Evolutionary conservation across 2,113 vertebrate species (phyloP).

Genomic region (Thymallus thymallus): DNA sequence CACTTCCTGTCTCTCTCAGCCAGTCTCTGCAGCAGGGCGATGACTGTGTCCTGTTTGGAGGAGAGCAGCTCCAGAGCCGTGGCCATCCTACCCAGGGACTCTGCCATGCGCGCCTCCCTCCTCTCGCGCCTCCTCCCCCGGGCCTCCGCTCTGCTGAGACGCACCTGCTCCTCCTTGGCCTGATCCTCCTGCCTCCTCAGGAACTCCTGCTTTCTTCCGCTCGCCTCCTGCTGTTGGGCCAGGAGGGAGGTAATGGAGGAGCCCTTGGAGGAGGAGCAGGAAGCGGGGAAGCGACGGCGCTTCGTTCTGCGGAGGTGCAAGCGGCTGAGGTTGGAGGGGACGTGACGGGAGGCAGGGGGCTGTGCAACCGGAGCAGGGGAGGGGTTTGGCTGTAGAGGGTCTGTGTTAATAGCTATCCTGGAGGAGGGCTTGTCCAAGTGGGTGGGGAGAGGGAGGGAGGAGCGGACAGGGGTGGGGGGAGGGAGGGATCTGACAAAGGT

Average conservation of each 20-base stretch:
- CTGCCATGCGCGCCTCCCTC: slow-evolving; percentile 65
- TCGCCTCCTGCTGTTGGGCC: slow-evolving; percentile 44
- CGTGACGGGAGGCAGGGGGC: slow-evolving; percentile 36
- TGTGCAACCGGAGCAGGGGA: neutral
- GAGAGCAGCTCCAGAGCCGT: slow-evolving; percentile 76
- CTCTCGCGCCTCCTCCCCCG: slow-evolving; percentile 69
- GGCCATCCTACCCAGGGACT: slow-evolving; percentile 71
- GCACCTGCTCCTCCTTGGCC: slow-evolving; percentile 55
- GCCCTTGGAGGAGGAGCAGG: slow-evolving; percentile 8
- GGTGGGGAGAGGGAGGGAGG: slow-evolving; percentile 36
- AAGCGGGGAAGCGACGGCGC: slow-evolving; percentile 31
- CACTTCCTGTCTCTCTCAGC: slow-evolving; percentile 73
- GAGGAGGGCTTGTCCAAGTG: slow-evolving; percentile 22
- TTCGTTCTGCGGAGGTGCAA: slow-evolving; percentile 51
- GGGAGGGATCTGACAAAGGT: neutral
- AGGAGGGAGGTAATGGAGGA: neutral
- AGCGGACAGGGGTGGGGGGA: slow-evolving; percentile 49
- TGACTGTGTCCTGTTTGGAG: slow-evolving; percentile 79
- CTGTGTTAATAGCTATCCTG: slow-evolving; percentile 15
- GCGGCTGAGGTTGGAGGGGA: slow-evolving; percentile 48
- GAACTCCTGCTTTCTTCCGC: slow-evolving; percentile 59
- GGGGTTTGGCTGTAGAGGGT: slow-evolving; percentile 15
- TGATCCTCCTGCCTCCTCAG: slow-evolving; percentile 67
- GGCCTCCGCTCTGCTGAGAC: slow-evolving; percentile 58
- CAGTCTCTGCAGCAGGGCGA: slow-evolving; percentile 75